A percentile compares a stretch with the other conserved stretches of the same genome.
Conservation (phyloP, 1,140 invertebrate species). For the Penaeus japonicus region DNA sequence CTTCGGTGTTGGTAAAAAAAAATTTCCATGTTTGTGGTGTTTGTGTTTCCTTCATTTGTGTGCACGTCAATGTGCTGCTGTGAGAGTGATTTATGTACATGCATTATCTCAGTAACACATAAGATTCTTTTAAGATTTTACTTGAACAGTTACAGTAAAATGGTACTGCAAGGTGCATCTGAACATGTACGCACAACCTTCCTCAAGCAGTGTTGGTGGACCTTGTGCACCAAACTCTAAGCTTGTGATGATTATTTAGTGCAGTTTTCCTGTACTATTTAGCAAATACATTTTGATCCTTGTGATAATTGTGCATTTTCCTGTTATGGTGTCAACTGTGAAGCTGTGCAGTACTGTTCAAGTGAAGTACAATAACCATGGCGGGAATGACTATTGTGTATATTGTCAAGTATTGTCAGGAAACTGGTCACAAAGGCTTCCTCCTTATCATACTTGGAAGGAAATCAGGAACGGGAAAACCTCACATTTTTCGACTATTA, state of each 20-base stretch:
- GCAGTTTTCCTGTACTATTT: constrained; percentile 17
- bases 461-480: constrained; percentile 7
- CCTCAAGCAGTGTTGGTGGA: constrained; percentile 17
- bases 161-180: constrained; percentile 14
- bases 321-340: constrained; percentile 31
- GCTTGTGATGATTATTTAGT: constrained; percentile 14
- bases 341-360: neutral
- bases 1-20: constrained; percentile 44
- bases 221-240: constrained; percentile 32
- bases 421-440: constrained; percentile 13
- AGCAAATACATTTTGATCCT: constrained; percentile 39
- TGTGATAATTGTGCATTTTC: constrained; percentile 32
- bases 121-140: constrained; percentile 30
- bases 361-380: neutral
- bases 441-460: neutral
- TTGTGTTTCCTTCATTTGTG: constrained; percentile 45
- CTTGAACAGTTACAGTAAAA: constrained; percentile 19
- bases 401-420: constrained; percentile 23
- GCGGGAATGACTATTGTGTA: neutral
- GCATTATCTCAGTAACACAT: neutral
- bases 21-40: constrained; percentile 43
- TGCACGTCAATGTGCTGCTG: constrained; percentile 42
- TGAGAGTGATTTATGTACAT: constrained; percentile 29
- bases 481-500: neutral
- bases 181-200: neutral